Conservation (phyloP, 2,888 invertebrate genomes). For the Andrena dorsata region DNA sequence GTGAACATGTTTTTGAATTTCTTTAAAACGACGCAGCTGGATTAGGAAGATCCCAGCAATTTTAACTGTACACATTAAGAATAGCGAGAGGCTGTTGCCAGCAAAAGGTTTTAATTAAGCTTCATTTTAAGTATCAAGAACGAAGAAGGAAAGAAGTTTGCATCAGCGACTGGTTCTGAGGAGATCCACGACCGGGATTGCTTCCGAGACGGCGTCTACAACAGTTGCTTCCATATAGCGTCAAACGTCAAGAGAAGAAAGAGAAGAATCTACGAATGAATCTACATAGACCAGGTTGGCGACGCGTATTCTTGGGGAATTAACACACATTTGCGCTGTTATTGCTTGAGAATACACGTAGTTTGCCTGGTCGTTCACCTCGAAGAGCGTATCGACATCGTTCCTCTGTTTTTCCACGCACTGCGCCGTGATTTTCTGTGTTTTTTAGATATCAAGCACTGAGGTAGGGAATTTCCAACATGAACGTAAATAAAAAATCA, state of each 20-base stretch:
- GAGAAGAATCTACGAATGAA: neutral
- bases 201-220: too few relatives aligned
- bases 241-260: constrained; percentile 14
- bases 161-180: neutral
- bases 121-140: neutral
- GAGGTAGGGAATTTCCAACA: neutral
- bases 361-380: constrained; percentile 91
- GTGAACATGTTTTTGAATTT: too few relatives aligned
- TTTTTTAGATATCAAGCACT: neutral
- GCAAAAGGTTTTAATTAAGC: neutral
- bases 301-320: constrained; percentile 99
- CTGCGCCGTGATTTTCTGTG: neutral
- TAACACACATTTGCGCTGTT: constrained; percentile 98
- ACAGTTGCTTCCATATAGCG: too few relatives aligned
- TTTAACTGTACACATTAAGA: neutral
- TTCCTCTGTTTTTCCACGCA: neutral
- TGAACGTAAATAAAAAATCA: neutral
- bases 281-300: constrained; percentile 89
- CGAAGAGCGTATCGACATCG: constrained; percentile 28
- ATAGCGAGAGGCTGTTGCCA: too few relatives aligned
- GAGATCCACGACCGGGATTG: too few relatives aligned
- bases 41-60: neutral
- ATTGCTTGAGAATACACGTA: constrained; percentile 99
- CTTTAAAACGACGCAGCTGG: neutral
- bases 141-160: neutral